Evolutionary conservation across 2,113 vertebrate species (phyloP).

Genomic region (Indri indri): DNA sequence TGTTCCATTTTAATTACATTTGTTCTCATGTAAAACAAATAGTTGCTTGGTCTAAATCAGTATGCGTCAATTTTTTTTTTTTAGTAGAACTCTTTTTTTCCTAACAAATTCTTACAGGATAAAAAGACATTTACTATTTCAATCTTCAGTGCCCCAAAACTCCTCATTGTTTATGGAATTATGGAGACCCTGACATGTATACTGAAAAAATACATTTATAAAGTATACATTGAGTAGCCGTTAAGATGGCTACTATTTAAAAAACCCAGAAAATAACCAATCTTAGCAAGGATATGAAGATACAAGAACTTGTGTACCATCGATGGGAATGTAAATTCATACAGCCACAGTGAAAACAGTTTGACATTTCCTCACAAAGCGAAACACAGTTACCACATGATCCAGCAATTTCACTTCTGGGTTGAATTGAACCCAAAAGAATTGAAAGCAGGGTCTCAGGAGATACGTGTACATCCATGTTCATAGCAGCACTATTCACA

Average conservation of each 20-base stretch:
- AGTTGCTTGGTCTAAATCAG: not conserved
- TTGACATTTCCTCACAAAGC: not conserved
- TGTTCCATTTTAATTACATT: not conserved
- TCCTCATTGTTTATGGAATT: not conserved
- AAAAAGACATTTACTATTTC: not conserved
- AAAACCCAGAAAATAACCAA: not conserved
- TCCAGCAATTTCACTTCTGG: not conserved
- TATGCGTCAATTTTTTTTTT: not conserved
- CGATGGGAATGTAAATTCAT: not conserved
- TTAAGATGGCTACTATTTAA: not conserved
- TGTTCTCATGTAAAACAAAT: not conserved
- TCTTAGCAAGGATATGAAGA: not conserved
- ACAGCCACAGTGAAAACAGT: not conserved
- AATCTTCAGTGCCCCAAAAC: not conserved
- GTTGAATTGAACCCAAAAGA: not conserved
- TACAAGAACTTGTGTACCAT: not conserved
- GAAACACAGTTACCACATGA: not conserved
- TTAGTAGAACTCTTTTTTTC: not conserved
- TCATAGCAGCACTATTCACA: not conserved
- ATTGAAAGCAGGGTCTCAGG: not conserved
- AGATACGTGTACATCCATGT: not conserved
- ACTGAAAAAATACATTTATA: not conserved
- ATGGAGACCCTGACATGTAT: not conserved
- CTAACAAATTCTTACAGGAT: not conserved
- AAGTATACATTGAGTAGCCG: not conserved